Conservation (phyloP, 2,888 invertebrate species). For the Leucophenga maculata region DNA sequence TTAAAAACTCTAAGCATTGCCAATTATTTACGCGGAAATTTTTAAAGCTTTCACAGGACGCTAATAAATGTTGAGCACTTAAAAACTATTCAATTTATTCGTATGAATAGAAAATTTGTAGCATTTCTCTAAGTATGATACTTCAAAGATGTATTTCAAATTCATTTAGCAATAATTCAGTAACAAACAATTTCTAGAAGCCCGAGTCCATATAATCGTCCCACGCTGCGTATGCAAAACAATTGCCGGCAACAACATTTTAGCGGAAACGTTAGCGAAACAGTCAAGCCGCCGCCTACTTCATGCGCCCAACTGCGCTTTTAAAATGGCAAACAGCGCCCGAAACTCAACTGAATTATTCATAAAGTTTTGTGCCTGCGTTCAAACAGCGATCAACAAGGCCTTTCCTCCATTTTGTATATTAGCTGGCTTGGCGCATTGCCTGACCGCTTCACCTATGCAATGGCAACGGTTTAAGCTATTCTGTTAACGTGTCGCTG, state of each 20-base stretch:
- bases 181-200: no score
- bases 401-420: not conserved
- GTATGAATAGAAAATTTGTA: no score
- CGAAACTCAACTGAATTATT: slow-evolving; percentile 56
- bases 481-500: slow-evolving; percentile 37
- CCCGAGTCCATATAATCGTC: not conserved
- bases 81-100: no score
- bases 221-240: slow-evolving; percentile 44
- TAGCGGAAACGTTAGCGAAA: not conserved
- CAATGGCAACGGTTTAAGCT: slow-evolving; percentile 18
- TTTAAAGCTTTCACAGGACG: no score
- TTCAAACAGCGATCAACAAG: not conserved
- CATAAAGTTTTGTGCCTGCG: slow-evolving; percentile 49
- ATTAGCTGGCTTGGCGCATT: not conserved
- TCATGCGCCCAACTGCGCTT: no score
- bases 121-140: not conserved
- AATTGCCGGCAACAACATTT: slow-evolving; percentile 16
- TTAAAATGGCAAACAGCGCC: slow-evolving; percentile 5
- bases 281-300: no score
- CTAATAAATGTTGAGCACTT: no score
- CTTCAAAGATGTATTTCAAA: not conserved
- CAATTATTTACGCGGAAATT: no score
- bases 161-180: no score
- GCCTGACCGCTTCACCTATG: slow-evolving; percentile 17
- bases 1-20: no score